Evolutionary conservation across 2,888 invertebrate genomes (phyloP).

Genomic region (Leucophora obtusa): DNA sequence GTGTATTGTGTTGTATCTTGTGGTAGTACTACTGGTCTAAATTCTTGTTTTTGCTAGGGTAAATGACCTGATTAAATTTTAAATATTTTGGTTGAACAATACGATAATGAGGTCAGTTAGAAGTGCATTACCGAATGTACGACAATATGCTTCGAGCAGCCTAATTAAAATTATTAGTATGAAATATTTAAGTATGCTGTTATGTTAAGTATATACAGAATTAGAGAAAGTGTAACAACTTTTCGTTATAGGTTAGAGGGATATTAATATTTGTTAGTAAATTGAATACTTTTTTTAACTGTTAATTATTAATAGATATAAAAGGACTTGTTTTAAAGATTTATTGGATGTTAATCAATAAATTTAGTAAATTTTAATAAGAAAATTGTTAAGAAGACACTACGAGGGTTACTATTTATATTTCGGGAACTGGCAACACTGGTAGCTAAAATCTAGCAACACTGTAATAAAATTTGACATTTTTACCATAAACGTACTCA

Average conservation of each 20-base stretch:
- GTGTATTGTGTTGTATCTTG: slow-evolving; percentile 48
- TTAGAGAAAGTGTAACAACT: neutral
- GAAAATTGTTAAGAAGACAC: no score
- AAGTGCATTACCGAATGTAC: neutral
- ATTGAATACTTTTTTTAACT: no score
- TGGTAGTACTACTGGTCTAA: slow-evolving; percentile 63
- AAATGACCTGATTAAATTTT: slow-evolving; percentile 64
- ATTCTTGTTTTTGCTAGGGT: slow-evolving; percentile 58
- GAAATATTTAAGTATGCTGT: neutral
- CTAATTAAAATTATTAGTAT: neutral
- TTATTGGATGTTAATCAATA: no score
- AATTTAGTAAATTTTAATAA: no score
- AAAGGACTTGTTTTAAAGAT: no score
- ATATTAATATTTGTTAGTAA: no score
- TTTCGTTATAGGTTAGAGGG: neutral
- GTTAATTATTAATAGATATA: no score
- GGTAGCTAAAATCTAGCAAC: no score
- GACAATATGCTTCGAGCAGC: neutral
- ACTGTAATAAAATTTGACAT: no score
- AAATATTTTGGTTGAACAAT: slow-evolving; percentile 45
- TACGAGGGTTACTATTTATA: no score
- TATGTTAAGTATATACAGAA: slow-evolving; percentile 5
- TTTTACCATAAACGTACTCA: no score
- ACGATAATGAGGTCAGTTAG: slow-evolving; percentile 60
- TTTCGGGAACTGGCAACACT: no score